These are phyloP conservation scores for Tetragonula carbonaria DNA, from an alignment of 2,888 invertebrate species.

Conservation along the genomic window DNA sequence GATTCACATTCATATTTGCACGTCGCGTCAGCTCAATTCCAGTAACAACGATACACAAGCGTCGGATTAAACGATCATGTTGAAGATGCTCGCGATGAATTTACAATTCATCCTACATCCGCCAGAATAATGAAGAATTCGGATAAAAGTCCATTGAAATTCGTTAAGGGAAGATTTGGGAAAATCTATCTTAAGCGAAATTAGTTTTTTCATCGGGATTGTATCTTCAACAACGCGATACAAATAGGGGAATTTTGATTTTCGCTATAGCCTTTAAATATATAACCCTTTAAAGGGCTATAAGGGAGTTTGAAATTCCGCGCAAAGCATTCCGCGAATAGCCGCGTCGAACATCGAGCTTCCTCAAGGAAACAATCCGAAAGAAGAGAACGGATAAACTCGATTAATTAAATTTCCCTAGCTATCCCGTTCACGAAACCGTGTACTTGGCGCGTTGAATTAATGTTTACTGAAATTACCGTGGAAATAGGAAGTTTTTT, in stretches of 20 bases:
- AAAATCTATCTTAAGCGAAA: background rate
- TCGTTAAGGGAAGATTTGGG: too few species aligned
- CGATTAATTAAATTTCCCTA: conserved; percentile 25
- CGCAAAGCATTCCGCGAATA: conserved; percentile 21
- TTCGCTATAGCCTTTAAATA: background rate
- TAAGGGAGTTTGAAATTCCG: background rate
- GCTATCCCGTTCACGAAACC: too few species aligned
- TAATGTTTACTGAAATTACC: too few species aligned
- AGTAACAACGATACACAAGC: too few species aligned
- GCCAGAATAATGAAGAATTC: too few species aligned
- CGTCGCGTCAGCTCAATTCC: too few species aligned
- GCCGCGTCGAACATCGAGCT: background rate
- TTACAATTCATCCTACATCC: too few species aligned
- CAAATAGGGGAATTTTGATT: conserved; percentile 6
- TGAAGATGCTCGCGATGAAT: too few species aligned
- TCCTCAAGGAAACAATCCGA: background rate
- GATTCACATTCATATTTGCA: too few species aligned
- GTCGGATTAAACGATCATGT: too few species aligned
- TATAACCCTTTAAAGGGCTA: background rate
- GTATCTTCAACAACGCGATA: conserved; percentile 1
- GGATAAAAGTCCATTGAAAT: background rate
- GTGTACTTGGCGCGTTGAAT: too few species aligned
- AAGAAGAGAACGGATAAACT: background rate
- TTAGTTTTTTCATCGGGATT: background rate
- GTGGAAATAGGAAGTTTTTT: too few species aligned